Percentiles rank a stretch among this genome's conserved stretches.
phyloP scores from a whole-genome alignment of 37 sponge, comb jelly and placozoan genomes.

The Mnemiopsis leidyi region DNA sequence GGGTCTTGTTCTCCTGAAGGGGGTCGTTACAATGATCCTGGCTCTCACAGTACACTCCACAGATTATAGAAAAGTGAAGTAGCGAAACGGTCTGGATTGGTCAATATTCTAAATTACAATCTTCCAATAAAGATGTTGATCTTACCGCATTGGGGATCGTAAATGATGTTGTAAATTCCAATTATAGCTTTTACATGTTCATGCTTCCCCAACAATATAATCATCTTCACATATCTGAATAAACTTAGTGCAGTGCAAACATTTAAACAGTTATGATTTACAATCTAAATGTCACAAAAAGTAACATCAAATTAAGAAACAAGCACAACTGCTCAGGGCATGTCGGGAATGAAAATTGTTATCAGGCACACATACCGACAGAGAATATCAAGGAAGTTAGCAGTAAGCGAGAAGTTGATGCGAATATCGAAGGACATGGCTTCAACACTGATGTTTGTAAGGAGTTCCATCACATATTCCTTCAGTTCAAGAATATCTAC shows the following conservation, averaged over 20 bases:
- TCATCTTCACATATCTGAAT: constrained; percentile 53
- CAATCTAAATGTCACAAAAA: too few species aligned
- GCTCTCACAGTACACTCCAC: too few species aligned
- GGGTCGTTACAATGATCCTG: too few species aligned
- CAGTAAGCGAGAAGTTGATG: constrained; percentile 53
- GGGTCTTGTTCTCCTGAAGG: constrained; percentile 39
- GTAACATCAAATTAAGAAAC: too few species aligned
- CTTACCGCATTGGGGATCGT: constrained; percentile 51
- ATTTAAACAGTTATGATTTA: too few species aligned
- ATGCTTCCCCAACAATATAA: not conserved
- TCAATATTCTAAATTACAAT: too few species aligned
- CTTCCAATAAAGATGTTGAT: too few species aligned
- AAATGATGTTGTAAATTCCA: constrained; percentile 60
- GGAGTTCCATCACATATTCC: constrained; percentile 76
- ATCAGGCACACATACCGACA: constrained; percentile 41
- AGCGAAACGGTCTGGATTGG: too few species aligned
- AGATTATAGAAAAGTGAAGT: too few species aligned
- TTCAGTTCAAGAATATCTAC: constrained; percentile 95
- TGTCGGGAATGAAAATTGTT: too few species aligned
- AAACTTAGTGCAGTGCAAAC: too few species aligned
- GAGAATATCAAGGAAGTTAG: constrained; percentile 55
- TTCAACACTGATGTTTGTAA: constrained; percentile 79
- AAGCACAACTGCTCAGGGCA: too few species aligned
- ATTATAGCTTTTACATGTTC: constrained; percentile 49
- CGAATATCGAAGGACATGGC: constrained; percentile 78